These are phyloP conservation scores for Blomia tropicalis DNA, from an alignment of 2,888 invertebrate species.

Conservation along the genomic window DNA sequence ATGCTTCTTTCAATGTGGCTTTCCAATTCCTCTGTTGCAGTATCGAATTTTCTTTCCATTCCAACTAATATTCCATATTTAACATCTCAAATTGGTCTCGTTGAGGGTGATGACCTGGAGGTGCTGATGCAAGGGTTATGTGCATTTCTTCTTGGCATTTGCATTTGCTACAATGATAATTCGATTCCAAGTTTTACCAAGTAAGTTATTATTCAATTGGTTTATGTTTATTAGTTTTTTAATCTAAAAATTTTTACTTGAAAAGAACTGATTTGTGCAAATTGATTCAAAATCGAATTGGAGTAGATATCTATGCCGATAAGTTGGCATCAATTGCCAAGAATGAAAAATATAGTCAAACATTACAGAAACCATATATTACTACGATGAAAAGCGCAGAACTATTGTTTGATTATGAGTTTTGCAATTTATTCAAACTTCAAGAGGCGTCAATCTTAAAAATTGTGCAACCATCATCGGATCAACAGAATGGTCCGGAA, in stretches of 20 bases:
- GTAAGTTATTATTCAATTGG: slow-evolving; percentile 26
- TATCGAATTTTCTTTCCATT: slow-evolving; percentile 59
- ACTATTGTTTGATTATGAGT: slow-evolving; percentile 79
- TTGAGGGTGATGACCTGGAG: slow-evolving; percentile 79
- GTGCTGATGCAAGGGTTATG: slow-evolving; percentile 69
- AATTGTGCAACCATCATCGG: slow-evolving; percentile 33
- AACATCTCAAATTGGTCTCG: slow-evolving; percentile 38
- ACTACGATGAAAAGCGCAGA: slow-evolving; percentile 57
- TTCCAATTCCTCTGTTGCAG: slow-evolving; percentile 62
- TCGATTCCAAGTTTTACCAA: slow-evolving; percentile 56
- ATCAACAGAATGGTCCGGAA: slow-evolving; percentile 32
- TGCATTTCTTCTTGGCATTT: slow-evolving; percentile 80
- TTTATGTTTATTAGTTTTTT: slow-evolving; percentile 7
- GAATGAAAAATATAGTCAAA: slow-evolving; percentile 76
- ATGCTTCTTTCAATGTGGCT: slow-evolving; percentile 81
- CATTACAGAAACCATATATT: slow-evolving; percentile 82
- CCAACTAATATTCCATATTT: slow-evolving; percentile 63
- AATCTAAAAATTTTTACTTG: slow-evolving; percentile 7
- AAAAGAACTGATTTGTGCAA: slow-evolving; percentile 57
- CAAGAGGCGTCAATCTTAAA: slow-evolving; percentile 38
- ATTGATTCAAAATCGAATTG: slow-evolving; percentile 72
- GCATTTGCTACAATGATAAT: slow-evolving; percentile 74
- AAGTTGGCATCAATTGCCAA: slow-evolving; percentile 68
- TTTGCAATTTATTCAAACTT: slow-evolving; percentile 69
- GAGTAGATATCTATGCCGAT: slow-evolving; percentile 67